These are phyloP conservation scores for Phenganax marumi DNA, from an alignment of 92 coral and sea anemone genomes.

Conservation along the genomic window DNA sequence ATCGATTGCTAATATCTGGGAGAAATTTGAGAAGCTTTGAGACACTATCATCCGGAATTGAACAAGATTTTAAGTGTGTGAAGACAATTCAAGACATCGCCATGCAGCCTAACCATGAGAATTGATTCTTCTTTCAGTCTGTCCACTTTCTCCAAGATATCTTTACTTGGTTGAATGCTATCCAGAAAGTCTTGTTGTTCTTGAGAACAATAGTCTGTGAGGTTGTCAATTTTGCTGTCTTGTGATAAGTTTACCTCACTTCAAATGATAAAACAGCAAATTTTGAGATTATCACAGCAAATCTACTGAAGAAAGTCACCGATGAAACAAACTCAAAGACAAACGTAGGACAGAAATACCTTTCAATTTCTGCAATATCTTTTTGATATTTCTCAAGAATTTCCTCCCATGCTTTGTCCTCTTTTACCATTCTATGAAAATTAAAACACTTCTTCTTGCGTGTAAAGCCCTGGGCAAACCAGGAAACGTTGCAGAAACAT, in stretches of 20 bases:
- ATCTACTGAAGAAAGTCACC: background rate
- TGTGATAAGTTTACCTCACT: constrained; percentile 6
- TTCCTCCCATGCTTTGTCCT: constrained; percentile 74
- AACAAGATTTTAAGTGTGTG: background rate
- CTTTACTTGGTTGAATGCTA: constrained; percentile 72
- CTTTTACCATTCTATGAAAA: constrained; percentile 57
- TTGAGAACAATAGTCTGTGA: constrained; percentile 77
- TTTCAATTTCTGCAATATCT: constrained; percentile 39
- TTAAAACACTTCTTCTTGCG: no score
- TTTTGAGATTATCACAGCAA: background rate
- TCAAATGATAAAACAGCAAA: background rate
- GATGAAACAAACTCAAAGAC: background rate
- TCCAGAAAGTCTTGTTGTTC: constrained; percentile 79
- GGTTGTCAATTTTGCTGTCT: constrained; percentile 46
- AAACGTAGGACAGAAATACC: constrained; percentile 43
- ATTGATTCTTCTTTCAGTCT: constrained; percentile 42
- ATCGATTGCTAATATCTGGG: no score
- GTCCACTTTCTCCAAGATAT: constrained; percentile 55
- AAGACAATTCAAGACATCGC: background rate
- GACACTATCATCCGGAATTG: background rate
- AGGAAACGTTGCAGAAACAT: no score
- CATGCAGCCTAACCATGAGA: constrained; percentile 16
- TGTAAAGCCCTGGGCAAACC: no score
- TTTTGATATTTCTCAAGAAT: constrained; percentile 64
- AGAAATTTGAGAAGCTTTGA: background rate